A percentile compares a stretch with the other conserved stretches of the same genome.
Evolutionary conservation across 2,113 vertebrate species (phyloP).

Genomic region (Microtus ochrogaster): DNA sequence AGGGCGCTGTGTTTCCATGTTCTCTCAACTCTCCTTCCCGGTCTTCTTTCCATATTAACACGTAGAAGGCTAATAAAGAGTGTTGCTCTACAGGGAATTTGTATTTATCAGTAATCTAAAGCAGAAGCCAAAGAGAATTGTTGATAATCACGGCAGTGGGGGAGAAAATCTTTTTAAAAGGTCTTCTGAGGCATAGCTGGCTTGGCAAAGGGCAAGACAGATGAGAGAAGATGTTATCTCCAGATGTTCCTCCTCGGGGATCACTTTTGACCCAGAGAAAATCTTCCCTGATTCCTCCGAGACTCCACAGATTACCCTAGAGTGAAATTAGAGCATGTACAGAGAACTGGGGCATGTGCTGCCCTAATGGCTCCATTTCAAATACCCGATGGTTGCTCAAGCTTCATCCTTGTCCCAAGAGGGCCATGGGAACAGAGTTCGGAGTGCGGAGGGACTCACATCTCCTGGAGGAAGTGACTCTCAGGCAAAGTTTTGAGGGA

Average conservation of each 20-base stretch:
- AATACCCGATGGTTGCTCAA: background rate
- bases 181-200: background rate
- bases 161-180: background rate
- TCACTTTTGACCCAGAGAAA: background rate
- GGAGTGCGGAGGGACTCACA: background rate
- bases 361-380: background rate
- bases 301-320: background rate
- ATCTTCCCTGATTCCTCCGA: background rate
- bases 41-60: background rate
- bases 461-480: background rate
- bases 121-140: constrained; percentile 14
- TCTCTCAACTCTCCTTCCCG: background rate
- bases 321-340: background rate
- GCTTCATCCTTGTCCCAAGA: background rate
- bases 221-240: background rate
- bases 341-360: background rate
- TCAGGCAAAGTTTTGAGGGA: background rate
- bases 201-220: background rate
- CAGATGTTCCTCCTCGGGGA: background rate
- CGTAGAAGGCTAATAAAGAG: constrained; percentile 41
- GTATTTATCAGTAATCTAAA: constrained; percentile 42
- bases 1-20: background rate
- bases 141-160: background rate
- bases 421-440: background rate
- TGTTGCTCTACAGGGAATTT: constrained; percentile 1